These are phyloP conservation scores for Tupiocoris notatus DNA, from an alignment of 2,888 invertebrate species.

Conservation along the genomic window DNA sequence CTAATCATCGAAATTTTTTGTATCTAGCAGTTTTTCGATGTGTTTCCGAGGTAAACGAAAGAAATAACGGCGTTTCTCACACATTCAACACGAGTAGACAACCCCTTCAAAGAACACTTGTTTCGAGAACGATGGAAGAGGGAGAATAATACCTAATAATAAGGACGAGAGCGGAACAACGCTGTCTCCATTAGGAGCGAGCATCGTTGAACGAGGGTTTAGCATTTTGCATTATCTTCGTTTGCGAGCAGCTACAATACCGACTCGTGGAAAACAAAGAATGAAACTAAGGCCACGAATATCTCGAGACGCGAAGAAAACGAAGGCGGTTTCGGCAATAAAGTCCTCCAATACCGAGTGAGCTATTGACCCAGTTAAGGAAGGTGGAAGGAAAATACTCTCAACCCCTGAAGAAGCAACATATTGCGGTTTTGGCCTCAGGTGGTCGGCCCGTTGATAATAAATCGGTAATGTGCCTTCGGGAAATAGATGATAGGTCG, in stretches of 20 bases:
- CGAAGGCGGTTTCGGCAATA: not conserved
- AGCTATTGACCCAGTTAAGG: constrained; percentile 24
- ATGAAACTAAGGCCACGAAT: not conserved
- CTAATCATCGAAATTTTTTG: too few relatives aligned
- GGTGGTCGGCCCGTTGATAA: constrained; percentile 15
- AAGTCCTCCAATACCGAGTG: constrained; percentile 9
- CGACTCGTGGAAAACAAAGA: not conserved
- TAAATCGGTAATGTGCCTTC: not conserved
- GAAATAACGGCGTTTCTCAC: too few relatives aligned
- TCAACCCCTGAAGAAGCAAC: not conserved
- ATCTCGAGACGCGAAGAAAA: not conserved
- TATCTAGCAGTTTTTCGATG: too few relatives aligned
- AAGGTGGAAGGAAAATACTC: constrained; percentile 19
- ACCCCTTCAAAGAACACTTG: too few relatives aligned
- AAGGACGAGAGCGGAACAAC: too few relatives aligned
- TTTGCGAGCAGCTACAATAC: not conserved
- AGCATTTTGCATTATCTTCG: not conserved
- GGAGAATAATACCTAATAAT: too few relatives aligned
- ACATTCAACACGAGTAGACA: too few relatives aligned
- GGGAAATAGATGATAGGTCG: constrained; percentile 7
- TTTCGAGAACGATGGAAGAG: too few relatives aligned
- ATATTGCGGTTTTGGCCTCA: not conserved
- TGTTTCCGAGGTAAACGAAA: too few relatives aligned
- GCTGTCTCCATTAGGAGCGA: too few relatives aligned
- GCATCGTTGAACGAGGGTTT: too few relatives aligned